Base-by-base conservation (phyloP, 1,140 invertebrate genomes). In the Cydia splendana region DNA sequence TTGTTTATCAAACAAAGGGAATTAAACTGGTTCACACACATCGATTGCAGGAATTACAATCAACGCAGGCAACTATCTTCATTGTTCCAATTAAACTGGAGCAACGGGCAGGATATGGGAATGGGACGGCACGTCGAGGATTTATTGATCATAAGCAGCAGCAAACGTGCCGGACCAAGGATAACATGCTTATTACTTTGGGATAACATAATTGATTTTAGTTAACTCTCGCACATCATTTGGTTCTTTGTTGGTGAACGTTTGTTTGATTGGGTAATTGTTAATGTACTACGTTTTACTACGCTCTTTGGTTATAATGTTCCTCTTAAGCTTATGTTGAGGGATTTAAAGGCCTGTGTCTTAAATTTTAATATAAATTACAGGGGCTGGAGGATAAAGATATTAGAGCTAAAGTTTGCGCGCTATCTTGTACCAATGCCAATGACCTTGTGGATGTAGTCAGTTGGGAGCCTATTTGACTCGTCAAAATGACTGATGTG, bases 21-120 rank as follows among this genome's bases (percentile, higher is more conserved):
- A 85, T 83, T 84, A 87, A 89, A 90, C 85, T 88, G 81, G 84
- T 88, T 89, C 87, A 86, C 87, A 88, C 83, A 89, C 87, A 89
- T 90, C 86, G 83, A 65, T 82, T 85, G 78, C 78, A 87, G 85
- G 91, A 90, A 91, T 91, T 71, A 71, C 67, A 71, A 71, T 38
- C 67, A 71, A 71, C 30, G 67, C 67, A 38, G 67, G 67, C 67
- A 71, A 71, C 67, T 71, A 71, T 71, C 67, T 71, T 71, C 67
- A 71, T 71, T 71, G 67, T 45, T 71, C 67, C 67, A 20, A 71
- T 71, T 71, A 42, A 71, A 71, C 67, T 71, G 67, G 67, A 71
- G 67, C 67, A 71, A 42, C 38, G 30, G n/a, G 34, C 67, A 71
- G 67, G 67, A 38, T 71, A 71, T 45, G 30, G 67, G 67, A 9